Evolutionary conservation across 2,113 vertebrate genomes (phyloP), one percentile per base, ranked within the genome.

Genomic region (Brienomyrus longianalis): DNA sequence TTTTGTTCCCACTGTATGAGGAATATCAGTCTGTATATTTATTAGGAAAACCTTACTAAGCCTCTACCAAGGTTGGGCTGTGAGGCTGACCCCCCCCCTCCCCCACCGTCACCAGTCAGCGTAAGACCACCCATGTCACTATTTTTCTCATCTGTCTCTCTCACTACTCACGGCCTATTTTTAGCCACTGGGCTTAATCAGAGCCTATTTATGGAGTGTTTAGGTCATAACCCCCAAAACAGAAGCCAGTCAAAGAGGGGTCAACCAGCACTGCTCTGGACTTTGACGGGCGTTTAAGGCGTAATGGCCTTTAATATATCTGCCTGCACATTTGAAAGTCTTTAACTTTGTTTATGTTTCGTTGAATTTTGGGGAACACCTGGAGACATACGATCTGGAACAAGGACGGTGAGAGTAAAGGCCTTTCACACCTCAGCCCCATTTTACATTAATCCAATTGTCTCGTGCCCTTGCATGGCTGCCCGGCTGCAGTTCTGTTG

Each of bases 321-420:
- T 94, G 88, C 87, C 51, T 92, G 92, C 93, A 92, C 95, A 95
- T 95, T 95, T 92, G 94, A 95, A 95, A 95, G 94, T 94, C 92
- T 95, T 95, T 96, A 95, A 93, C 92, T 90, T 91, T 93, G 93
- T 94, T 94, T 93, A 43, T 87, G 92, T 92, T 66, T 45, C 91
- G 90, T 88, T 91, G 90, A 54, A 84, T 89, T 90, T 88, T 83
- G 39, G 0, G 88, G 85, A 94, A 94, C 94, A 95, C 94, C 94
- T 94, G 94, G 94, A 88, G 66, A 85, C 91, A 90, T 92, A 88
- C 90, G 88, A 50, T 27, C 10, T 21, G 31, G 9, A 27, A 47
- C 9, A 74, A 91, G 89, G 92, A 92, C 62, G 91, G 74, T 87
- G 86, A 23, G 50, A 39, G 90, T 83, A 54, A 83, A 90, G 9